A percentile compares a stretch with the other conserved stretches of the same genome.
These are phyloP conservation scores for Natrix natrix DNA, from an alignment of 2,797 vertebrate species.

Conservation along the genomic window DNA sequence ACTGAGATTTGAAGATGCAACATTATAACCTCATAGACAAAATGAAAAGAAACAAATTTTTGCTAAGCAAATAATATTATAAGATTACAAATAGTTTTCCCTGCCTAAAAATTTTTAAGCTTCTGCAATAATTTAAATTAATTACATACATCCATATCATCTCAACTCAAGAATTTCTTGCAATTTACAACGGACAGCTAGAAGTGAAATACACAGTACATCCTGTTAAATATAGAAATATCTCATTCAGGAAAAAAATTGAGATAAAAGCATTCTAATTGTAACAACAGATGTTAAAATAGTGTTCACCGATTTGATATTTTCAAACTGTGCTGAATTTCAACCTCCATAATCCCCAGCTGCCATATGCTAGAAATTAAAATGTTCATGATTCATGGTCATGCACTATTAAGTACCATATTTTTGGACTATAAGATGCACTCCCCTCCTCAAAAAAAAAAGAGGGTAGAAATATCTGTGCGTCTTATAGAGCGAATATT, in stretches of 20 bases:
- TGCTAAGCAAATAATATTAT: not conserved
- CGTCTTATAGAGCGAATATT: too few species aligned
- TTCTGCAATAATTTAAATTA: not conserved
- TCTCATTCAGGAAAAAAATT: not conserved
- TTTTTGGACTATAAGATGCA: too few species aligned
- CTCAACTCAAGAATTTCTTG: not conserved
- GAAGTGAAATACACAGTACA: not conserved
- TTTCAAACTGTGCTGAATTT: not conserved
- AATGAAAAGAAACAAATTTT: not conserved
- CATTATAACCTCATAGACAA: not conserved
- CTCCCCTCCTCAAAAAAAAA: too few species aligned
- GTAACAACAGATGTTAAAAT: not conserved
- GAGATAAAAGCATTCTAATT: not conserved
- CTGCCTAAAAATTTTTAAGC: not conserved
- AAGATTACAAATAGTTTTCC: not conserved
- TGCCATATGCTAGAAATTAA: conserved; percentile 6
- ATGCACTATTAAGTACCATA: not conserved
- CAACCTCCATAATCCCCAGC: not conserved
- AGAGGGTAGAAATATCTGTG: too few species aligned
- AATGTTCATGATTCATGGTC: not conserved
- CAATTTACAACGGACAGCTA: not conserved
- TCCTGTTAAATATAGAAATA: not conserved
- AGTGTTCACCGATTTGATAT: not conserved
- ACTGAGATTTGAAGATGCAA: not conserved
- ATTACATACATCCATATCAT: not conserved